Percentiles rank a stretch among this genome's conserved stretches.
These are phyloP conservation scores for Leucoraja ocellata DNA, from an alignment of 2,797 vertebrate genomes.

Conservation along the genomic window DNA sequence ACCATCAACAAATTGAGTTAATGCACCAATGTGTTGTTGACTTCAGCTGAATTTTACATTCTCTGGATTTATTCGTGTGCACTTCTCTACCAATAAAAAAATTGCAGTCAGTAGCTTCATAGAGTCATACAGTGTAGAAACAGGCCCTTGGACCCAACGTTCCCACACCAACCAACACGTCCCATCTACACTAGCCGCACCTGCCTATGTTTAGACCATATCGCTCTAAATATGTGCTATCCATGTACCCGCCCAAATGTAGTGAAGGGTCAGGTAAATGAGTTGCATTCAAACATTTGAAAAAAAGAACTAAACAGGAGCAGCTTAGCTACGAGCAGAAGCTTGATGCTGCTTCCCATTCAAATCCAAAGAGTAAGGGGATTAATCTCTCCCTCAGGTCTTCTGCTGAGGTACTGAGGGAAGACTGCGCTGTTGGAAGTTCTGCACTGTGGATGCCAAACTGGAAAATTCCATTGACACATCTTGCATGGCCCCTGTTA, in stretches of 20 bases:
- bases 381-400: no score
- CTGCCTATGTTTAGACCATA: no score
- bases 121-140: no score
- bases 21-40: background rate
- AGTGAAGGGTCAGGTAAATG: background rate
- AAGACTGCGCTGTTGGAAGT: background rate
- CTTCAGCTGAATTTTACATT: background rate
- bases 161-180: no score
- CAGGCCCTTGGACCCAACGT: no score
- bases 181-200: no score
- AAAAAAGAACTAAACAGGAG: background rate
- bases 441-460: background rate
- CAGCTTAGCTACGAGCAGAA: background rate
- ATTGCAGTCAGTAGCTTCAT: no score
- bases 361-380: no score
- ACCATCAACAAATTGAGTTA: conserved; percentile 17
- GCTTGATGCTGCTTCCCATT: background rate
- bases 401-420: background rate
- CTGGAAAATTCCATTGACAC: background rate
- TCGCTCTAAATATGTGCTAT: no score
- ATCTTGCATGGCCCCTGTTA: no score
- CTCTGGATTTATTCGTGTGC: background rate
- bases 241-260: no score
- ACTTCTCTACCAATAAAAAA: background rate
- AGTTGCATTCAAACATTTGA: background rate